Evolutionary conservation across 2,113 vertebrate genomes (phyloP).

Genomic region (Nothobranchius kuhntae): DNA sequence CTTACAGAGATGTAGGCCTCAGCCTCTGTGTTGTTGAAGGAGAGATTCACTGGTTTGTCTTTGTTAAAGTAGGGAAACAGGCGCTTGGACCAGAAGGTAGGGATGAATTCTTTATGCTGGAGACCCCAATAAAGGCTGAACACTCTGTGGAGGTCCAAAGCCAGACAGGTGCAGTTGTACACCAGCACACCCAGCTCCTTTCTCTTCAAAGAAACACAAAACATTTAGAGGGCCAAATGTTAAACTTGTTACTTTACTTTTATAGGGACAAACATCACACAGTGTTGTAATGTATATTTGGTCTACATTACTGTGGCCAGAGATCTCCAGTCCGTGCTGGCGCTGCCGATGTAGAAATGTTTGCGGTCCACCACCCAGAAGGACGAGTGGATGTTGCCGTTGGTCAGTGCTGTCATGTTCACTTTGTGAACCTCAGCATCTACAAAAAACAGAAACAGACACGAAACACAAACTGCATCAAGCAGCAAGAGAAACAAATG

Average conservation of each 20-base stretch:
- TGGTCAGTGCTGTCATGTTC: conserved; percentile 91
- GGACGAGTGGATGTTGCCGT: conserved; percentile 87
- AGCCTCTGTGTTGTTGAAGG: conserved; percentile 85
- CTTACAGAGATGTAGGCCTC: conserved; percentile 91
- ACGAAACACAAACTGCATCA: not conserved
- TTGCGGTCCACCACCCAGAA: conserved; percentile 97
- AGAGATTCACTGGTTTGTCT: conserved; percentile 79
- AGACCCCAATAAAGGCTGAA: conserved; percentile 87
- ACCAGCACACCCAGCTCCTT: conserved; percentile 94
- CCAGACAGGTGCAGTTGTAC: conserved; percentile 95
- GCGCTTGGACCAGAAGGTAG: conserved; percentile 90
- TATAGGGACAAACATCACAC: not conserved
- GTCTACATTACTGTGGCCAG: conserved; percentile 84
- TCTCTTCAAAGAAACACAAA: conserved; percentile 77
- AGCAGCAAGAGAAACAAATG: not conserved
- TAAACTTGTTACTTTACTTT: not conserved
- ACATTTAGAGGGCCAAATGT: not conserved
- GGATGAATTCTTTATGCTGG: conserved; percentile 78
- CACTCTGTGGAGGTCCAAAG: conserved; percentile 91
- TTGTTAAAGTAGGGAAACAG: conserved; percentile 87
- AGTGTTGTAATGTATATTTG: conserved; percentile 3
- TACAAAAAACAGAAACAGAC: conserved; percentile 49
- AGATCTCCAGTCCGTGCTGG: conserved; percentile 90
- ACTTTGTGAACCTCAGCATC: conserved; percentile 90
- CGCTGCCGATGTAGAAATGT: conserved; percentile 93